A percentile compares a stretch with the other conserved stretches of the same genome.
These are phyloP conservation scores for Eugnorisma glareosa DNA, from an alignment of 2,888 invertebrate genomes.

Conservation along the genomic window DNA sequence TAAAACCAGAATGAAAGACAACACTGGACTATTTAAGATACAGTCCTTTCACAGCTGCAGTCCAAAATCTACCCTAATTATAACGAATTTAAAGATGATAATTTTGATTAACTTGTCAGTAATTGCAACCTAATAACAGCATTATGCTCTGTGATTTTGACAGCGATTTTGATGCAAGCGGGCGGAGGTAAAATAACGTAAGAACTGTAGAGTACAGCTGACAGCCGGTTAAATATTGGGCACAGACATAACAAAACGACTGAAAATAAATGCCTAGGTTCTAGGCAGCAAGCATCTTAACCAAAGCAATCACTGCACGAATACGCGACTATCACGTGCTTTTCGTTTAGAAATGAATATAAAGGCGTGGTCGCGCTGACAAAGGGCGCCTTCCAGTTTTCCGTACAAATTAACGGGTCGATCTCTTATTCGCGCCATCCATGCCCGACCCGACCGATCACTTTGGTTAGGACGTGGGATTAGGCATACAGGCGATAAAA, in stretches of 20 bases:
- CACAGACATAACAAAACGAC: not conserved
- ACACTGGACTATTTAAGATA: slow-evolving; percentile 9
- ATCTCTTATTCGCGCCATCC: not conserved
- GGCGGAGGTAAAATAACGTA: not conserved
- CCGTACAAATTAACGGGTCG: not conserved
- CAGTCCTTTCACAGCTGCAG: not conserved
- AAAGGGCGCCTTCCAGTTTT: not conserved
- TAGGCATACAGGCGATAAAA: not conserved
- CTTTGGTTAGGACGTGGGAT: not conserved
- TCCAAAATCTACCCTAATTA: not conserved
- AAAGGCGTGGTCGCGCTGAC: not conserved
- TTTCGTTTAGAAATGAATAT: not conserved
- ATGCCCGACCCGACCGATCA: not conserved
- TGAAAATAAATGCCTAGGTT: not conserved
- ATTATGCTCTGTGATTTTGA: not conserved
- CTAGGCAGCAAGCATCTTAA: not conserved
- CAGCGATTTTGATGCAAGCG: not conserved
- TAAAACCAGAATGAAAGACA: slow-evolving; percentile 35
- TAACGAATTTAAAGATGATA: not conserved
- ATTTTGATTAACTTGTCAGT: not conserved
- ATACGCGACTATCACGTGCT: not conserved
- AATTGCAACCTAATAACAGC: too few relatives aligned
- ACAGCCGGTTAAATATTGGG: slow-evolving; percentile 13
- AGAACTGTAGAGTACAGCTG: not conserved
- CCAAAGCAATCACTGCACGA: not conserved